A percentile compares a stretch with the other conserved stretches of the same genome.
These are phyloP conservation scores for Uloborus plumipes DNA, from an alignment of 2,888 invertebrate species.

Conservation along the genomic window DNA sequence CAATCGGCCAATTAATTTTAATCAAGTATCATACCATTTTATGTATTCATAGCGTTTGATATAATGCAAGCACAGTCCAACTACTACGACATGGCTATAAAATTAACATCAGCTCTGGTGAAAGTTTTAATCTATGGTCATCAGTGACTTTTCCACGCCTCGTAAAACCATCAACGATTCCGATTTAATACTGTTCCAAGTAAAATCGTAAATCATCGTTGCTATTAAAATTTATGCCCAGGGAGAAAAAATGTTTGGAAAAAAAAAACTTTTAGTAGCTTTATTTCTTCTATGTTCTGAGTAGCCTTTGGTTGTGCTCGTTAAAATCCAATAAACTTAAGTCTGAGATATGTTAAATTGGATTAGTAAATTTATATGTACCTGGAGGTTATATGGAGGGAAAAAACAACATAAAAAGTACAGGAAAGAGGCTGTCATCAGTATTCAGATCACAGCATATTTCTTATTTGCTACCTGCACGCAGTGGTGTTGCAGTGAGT, in stretches of 20 bases:
- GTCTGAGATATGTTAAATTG: neutral
- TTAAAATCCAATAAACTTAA: conserved; percentile 31
- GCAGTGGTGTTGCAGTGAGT: too few species aligned
- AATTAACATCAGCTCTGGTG: too few species aligned
- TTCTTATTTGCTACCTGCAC: too few species aligned
- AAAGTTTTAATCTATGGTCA: too few species aligned
- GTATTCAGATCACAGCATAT: neutral
- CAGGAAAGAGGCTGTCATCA: neutral
- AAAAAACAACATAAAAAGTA: too few species aligned
- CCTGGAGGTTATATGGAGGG: too few species aligned
- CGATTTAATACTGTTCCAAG: neutral
- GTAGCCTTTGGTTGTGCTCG: conserved; percentile 12
- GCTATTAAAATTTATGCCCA: too few species aligned
- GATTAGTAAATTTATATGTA: conserved; percentile 1
- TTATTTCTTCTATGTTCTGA: neutral
- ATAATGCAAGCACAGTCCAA: too few species aligned
- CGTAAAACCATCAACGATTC: neutral
- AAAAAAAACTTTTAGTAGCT: conserved; percentile 1
- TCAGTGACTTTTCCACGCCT: neutral
- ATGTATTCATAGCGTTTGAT: too few species aligned
- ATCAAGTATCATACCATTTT: too few species aligned
- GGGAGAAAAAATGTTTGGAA: neutral
- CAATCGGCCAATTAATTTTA: too few species aligned
- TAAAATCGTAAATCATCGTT: neutral
- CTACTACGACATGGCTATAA: too few species aligned